phyloP scores from a whole-genome alignment of 2,797 vertebrate genomes.

The Buphagus erythrorhynchus region DNA sequence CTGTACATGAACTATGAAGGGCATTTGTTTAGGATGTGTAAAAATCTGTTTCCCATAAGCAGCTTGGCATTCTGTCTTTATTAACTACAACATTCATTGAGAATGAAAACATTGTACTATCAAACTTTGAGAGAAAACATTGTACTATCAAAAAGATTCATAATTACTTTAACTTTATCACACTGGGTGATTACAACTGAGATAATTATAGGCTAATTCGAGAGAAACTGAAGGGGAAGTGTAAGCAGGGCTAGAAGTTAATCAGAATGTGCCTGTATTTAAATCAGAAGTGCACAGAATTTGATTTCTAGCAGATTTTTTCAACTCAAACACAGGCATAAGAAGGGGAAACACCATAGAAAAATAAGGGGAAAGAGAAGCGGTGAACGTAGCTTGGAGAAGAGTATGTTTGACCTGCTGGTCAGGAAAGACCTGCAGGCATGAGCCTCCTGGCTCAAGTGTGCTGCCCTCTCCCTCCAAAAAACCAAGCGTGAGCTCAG shows the following conservation, averaged over 20 bases:
- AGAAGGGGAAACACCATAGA: not conserved
- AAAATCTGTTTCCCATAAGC: constrained; percentile 71
- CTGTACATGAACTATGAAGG: constrained; percentile 37
- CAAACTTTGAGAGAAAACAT: constrained; percentile 43
- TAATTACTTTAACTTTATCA: constrained; percentile 61
- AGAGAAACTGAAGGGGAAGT: constrained; percentile 2
- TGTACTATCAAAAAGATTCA: constrained; percentile 49
- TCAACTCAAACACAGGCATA: not conserved
- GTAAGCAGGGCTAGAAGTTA: not conserved
- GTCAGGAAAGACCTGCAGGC: rapidly evolving
- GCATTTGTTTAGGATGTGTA: constrained; percentile 39
- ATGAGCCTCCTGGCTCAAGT: rapidly evolving
- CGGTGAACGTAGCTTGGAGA: rapidly evolving
- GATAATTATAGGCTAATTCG: constrained; percentile 37
- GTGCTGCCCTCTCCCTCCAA: not conserved
- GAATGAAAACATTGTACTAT: constrained; percentile 50
- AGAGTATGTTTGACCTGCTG: not conserved
- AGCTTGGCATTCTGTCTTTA: constrained; percentile 54
- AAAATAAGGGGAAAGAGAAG: not conserved
- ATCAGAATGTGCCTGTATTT: not conserved
- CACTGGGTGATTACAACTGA: constrained; percentile 42
- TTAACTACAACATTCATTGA: constrained; percentile 44
- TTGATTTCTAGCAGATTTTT: not conserved
- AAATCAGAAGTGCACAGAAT: not conserved
- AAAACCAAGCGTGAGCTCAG: not conserved